Percentiles rank a stretch among this genome's conserved stretches.
Conservation (phyloP, 2,113 vertebrate genomes). For the Barnardius zonarius region DNA sequence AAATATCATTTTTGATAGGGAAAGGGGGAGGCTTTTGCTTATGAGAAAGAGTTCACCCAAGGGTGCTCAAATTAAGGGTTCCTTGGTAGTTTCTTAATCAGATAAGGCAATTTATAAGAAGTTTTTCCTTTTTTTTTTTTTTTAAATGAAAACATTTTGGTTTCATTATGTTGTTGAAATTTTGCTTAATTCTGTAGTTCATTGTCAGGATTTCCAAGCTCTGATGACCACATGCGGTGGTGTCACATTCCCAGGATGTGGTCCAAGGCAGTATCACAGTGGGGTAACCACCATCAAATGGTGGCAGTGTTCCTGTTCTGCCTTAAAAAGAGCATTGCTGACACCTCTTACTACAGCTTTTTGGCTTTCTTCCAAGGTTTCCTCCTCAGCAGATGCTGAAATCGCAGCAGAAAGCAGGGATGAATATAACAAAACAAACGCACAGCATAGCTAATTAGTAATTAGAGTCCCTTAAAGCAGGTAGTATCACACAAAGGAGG, state of each 20-base stretch:
- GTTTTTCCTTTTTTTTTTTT: not conserved
- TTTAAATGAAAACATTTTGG: not conserved
- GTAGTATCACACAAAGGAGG: not conserved
- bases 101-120: not conserved
- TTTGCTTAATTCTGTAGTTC: not conserved
- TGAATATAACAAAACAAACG: not conserved
- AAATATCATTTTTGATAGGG: not conserved
- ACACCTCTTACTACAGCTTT: not conserved
- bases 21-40: not conserved
- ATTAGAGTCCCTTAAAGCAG: conserved; percentile 16
- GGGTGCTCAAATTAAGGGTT: not conserved
- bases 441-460: conserved; percentile 3
- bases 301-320: not conserved
- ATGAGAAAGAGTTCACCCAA: not conserved
- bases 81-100: not conserved
- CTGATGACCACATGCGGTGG: not conserved
- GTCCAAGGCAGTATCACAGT: not conserved
- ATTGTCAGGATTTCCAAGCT: not conserved
- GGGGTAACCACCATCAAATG: not conserved
- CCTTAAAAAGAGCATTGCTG: not conserved
- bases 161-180: not conserved
- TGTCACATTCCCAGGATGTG: not conserved
- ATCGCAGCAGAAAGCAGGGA: conserved; percentile 7
- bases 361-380: conserved; percentile 19
- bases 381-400: not conserved